phyloP scores from a whole-genome alignment of 2,113 vertebrate genomes.

The Isurus oxyrinchus region DNA sequence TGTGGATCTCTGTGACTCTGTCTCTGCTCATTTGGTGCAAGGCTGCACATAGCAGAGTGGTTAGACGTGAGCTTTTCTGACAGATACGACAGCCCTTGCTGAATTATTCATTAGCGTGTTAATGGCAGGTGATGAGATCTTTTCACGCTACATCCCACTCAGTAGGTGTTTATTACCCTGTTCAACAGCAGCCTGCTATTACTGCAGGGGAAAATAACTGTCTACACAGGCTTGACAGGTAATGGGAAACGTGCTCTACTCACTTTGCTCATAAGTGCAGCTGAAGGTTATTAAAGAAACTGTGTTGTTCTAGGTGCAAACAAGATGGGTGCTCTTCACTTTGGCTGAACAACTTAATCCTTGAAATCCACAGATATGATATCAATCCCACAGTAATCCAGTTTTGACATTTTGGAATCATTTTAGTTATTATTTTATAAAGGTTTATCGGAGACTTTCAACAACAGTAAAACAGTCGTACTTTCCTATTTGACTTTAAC shows the following conservation, averaged over 20 bases:
- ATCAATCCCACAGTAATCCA: constrained; percentile 62
- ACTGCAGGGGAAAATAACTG: constrained; percentile 51
- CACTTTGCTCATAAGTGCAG: constrained; percentile 69
- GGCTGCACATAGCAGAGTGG: constrained; percentile 34
- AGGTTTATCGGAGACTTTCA: neutral
- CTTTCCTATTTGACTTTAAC: constrained; percentile 22
- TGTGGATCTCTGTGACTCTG: constrained; percentile 39
- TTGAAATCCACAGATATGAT: constrained; percentile 70
- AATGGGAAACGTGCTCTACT: constrained; percentile 63
- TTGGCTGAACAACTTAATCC: constrained; percentile 69
- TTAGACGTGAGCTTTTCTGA: constrained; percentile 48
- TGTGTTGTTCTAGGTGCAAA: constrained; percentile 53
- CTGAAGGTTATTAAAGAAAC: constrained; percentile 71
- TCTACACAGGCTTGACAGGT: constrained; percentile 50
- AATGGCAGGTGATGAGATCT: constrained; percentile 67
- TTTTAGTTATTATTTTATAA: constrained; percentile 67
- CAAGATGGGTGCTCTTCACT: constrained; percentile 57
- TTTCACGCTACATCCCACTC: constrained; percentile 58
- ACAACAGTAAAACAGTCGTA: neutral
- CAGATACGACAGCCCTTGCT: constrained; percentile 57
- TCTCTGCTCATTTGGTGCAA: constrained; percentile 41
- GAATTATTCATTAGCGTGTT: constrained; percentile 68
- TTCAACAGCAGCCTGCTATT: constrained; percentile 61
- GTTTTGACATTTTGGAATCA: constrained; percentile 65
- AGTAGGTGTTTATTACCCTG: constrained; percentile 70